Conservation (phyloP, 2,888 invertebrate species). For the Netelia inedita region DNA sequence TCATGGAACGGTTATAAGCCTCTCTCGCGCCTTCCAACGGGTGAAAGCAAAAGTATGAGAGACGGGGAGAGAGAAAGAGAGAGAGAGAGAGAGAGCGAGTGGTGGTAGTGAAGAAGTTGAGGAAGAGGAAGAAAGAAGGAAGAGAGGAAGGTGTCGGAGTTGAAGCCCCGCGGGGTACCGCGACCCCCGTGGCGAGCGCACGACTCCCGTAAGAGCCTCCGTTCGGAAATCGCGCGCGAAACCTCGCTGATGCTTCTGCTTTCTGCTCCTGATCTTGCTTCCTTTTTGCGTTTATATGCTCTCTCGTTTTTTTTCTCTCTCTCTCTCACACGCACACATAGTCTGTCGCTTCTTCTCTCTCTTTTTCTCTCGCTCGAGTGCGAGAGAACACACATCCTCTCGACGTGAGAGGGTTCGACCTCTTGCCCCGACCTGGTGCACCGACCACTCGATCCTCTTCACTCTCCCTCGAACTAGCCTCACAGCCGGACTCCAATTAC, state of each 20-base stretch:
- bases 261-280: slow-evolving; percentile 77
- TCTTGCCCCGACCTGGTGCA: slow-evolving; percentile 57
- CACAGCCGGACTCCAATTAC: slow-evolving; percentile 65
- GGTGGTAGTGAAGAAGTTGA: not conserved
- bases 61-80: slow-evolving; percentile 35
- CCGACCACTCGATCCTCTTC: slow-evolving; percentile 67
- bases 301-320: slow-evolving; percentile 14
- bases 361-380: slow-evolving; percentile 9
- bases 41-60: slow-evolving; percentile 16
- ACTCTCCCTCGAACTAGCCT: slow-evolving; percentile 33
- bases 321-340: slow-evolving; percentile 16
- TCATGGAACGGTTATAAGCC: slow-evolving; percentile 67
- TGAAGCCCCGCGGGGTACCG: slow-evolving; percentile 78
- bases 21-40: slow-evolving; percentile 10
- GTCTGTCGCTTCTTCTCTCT: slow-evolving; percentile 3
- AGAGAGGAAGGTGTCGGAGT: slow-evolving; percentile 64
- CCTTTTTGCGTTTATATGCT: slow-evolving; percentile 80
- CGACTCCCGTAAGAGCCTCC: slow-evolving; percentile 84
- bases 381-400: slow-evolving; percentile 38
- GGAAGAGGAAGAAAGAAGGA: slow-evolving; percentile 10
- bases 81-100: not conserved
- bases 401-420: slow-evolving; percentile 58
- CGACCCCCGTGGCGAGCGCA: slow-evolving; percentile 83
- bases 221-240: slow-evolving; percentile 78
- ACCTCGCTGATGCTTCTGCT: not conserved